These are phyloP conservation scores for Coregonus suidteri DNA, from an alignment of 2,797 vertebrate genomes.

Conservation along the genomic window DNA sequence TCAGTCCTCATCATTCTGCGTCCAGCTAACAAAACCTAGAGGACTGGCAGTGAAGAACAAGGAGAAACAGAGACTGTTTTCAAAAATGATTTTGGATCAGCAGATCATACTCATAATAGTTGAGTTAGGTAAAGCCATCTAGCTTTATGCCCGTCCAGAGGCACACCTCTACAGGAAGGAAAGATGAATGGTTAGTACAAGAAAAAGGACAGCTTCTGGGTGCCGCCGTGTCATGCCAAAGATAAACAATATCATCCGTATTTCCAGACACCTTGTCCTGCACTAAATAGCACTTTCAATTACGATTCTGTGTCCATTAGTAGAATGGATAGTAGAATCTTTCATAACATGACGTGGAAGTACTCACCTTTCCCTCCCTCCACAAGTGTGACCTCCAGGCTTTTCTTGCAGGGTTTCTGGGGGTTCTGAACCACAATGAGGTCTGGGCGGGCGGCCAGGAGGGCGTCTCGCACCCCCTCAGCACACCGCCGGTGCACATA, in stretches of 20 bases:
- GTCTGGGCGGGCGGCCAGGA: constrained; percentile 72
- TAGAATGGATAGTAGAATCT: no score
- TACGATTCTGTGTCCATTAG: no score
- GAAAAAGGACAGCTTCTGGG: background rate
- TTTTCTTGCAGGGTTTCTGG: constrained; percentile 84
- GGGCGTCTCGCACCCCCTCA: constrained; percentile 79
- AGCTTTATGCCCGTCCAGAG: constrained; percentile 88
- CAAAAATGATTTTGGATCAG: no score
- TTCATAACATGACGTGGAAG: background rate
- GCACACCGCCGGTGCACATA: constrained; percentile 79
- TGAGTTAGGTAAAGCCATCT: background rate
- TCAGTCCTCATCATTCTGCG: constrained; percentile 76
- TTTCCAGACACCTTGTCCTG: no score
- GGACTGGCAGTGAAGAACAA: constrained; percentile 36
- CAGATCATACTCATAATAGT: background rate
- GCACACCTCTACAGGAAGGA: constrained; percentile 71
- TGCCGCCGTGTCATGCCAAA: no score
- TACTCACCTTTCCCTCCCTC: constrained; percentile 79
- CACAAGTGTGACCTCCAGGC: constrained; percentile 87
- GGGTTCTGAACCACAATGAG: constrained; percentile 84
- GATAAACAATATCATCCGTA: no score
- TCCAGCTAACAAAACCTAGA: constrained; percentile 52
- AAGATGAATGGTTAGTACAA: background rate
- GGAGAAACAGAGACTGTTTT: no score
- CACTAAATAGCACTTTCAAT: no score